Percentiles rank a stretch among this genome's conserved stretches.
These are phyloP conservation scores for Piprites chloris DNA, from an alignment of 2,113 vertebrate genomes.

Conservation along the genomic window DNA sequence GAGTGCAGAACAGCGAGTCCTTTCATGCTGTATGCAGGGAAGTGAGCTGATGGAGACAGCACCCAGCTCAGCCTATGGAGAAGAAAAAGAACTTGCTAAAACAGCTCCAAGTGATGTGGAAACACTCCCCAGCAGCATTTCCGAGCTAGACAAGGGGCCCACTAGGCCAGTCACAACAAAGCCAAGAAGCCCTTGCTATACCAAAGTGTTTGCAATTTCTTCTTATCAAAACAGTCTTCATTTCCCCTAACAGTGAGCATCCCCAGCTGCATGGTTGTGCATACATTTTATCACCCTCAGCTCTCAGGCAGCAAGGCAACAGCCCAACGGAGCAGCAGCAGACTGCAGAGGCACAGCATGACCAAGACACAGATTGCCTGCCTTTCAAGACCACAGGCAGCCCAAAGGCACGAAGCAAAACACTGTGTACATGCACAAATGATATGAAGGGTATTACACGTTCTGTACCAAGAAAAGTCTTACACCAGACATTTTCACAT, in stretches of 20 bases:
- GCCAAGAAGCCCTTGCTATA: neutral
- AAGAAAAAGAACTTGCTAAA: neutral
- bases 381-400: neutral
- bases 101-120: neutral
- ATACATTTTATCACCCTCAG: neutral
- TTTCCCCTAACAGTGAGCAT: neutral
- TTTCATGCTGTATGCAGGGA: neutral
- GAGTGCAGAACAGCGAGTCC: neutral
- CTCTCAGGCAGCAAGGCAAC: neutral
- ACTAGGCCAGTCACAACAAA: neutral
- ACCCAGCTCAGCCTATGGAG: neutral
- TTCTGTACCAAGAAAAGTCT: neutral
- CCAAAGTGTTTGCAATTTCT: neutral
- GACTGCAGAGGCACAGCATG: neutral
- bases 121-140: neutral
- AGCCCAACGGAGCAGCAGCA: neutral
- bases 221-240: neutral
- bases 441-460: rapidly evolving
- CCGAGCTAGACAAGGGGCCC: neutral
- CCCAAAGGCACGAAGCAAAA: neutral
- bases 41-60: neutral
- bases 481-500: neutral
- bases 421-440: rapidly evolving
- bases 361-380: rapidly evolving
- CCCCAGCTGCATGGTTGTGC: rapidly evolving